A percentile compares a stretch with the other conserved stretches of the same genome.
Evolutionary conservation across 2,113 vertebrate species (phyloP).

Genomic region (Murina feae): DNA sequence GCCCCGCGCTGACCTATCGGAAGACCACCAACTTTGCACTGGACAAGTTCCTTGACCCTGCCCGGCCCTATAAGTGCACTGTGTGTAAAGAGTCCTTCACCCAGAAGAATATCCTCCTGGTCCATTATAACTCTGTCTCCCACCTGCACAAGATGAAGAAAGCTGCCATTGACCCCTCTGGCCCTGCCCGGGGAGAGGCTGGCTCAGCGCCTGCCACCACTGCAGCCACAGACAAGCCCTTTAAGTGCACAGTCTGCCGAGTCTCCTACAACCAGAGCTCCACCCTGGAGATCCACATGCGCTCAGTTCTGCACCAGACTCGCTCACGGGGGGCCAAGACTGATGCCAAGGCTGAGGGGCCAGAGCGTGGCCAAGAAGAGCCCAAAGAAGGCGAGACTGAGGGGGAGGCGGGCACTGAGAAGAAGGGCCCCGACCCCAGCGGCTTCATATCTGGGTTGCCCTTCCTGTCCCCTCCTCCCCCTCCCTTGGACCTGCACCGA

Average conservation of each 20-base stretch:
- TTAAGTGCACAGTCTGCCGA: slow-evolving; percentile 90
- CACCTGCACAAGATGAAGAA: slow-evolving; percentile 92
- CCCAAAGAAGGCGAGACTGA: slow-evolving; percentile 61
- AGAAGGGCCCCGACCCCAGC: slow-evolving; percentile 54
- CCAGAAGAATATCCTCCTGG: slow-evolving; percentile 88
- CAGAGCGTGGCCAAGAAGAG: slow-evolving; percentile 54
- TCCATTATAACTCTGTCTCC: slow-evolving; percentile 91
- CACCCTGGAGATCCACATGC: slow-evolving; percentile 93
- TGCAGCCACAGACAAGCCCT: slow-evolving; percentile 86
- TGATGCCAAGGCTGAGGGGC: slow-evolving; percentile 55
- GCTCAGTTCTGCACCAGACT: slow-evolving; percentile 92
- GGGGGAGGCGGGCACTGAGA: slow-evolving; percentile 56
- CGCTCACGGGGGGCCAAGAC: slow-evolving; percentile 84
- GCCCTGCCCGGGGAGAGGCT: slow-evolving; percentile 65
- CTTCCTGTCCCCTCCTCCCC: slow-evolving; percentile 72
- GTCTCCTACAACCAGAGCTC: slow-evolving; percentile 95
- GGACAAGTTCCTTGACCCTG: slow-evolving; percentile 81
- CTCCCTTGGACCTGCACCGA: slow-evolving; percentile 74
- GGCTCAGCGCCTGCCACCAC: slow-evolving; percentile 47
- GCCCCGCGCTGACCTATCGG: slow-evolving; percentile 74
- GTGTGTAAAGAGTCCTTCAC: slow-evolving; percentile 91
- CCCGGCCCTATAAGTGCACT: slow-evolving; percentile 88
- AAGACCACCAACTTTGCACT: slow-evolving; percentile 81
- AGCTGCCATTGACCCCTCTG: slow-evolving; percentile 72
- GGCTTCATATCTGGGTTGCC: slow-evolving; percentile 66